A percentile compares a stretch with the other conserved stretches of the same genome.
Evolutionary conservation across 2,888 invertebrate species (phyloP).

Genomic region (Pseudococcus jackbeardsleyi): DNA sequence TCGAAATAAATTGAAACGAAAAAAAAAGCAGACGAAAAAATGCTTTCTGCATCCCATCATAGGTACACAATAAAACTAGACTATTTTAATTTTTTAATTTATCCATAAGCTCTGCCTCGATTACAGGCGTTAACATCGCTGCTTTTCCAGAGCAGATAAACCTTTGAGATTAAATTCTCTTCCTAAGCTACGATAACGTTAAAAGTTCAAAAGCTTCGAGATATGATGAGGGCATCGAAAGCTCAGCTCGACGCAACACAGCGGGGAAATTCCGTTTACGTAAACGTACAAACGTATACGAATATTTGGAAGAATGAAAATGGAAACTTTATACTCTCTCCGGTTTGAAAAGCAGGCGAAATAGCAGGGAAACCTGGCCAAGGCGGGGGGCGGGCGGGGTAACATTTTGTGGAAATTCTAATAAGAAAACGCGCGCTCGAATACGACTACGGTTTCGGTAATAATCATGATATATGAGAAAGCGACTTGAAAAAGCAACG

Average conservation of each 20-base stretch:
- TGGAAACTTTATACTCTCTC: conserved; percentile 60
- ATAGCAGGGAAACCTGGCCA: background rate
- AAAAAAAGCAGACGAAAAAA: background rate
- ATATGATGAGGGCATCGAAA: conserved; percentile 32
- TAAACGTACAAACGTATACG: background rate
- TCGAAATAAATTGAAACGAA: conserved; percentile 3
- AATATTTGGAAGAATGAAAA: conserved; percentile 54
- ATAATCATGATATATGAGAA: conserved; percentile 65
- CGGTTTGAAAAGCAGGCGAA: conserved; percentile 17
- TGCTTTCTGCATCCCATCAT: background rate
- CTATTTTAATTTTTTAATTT: conserved; percentile 44
- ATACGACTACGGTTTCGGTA: conserved; percentile 61
- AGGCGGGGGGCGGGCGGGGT: background rate
- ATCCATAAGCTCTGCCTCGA: background rate
- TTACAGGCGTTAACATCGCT: conserved; percentile 48
- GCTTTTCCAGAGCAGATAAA: conserved; percentile 52
- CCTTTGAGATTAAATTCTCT: conserved; percentile 62
- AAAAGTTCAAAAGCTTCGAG: conserved; percentile 58
- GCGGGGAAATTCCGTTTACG: background rate
- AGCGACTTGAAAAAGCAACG: conserved; percentile 64
- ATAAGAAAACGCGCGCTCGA: conserved; percentile 61
- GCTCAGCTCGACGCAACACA: background rate
- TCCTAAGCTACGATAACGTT: conserved; percentile 57
- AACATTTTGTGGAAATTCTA: conserved; percentile 59
- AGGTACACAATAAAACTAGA: background rate